phyloP scores from a whole-genome alignment of 2,888 invertebrate genomes.

The Tenodera sinensis region DNA sequence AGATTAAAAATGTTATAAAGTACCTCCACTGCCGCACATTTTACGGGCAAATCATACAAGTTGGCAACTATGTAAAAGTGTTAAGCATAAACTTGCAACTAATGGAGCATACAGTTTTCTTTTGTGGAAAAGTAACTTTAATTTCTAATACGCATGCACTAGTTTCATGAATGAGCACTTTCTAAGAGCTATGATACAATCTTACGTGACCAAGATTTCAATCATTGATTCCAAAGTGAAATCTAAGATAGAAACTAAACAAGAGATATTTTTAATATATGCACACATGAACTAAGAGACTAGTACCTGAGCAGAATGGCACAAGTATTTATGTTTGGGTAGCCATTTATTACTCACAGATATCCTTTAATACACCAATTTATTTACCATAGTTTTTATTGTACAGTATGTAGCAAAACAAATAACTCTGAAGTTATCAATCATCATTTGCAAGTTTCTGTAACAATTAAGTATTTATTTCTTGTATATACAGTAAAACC shows the following conservation, averaged over 20 bases:
- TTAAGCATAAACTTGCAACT: too few relatives aligned
- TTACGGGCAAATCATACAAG: too few relatives aligned
- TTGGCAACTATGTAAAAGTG: too few relatives aligned
- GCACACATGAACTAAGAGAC: background rate
- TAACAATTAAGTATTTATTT: too few relatives aligned
- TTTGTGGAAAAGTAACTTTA: too few relatives aligned
- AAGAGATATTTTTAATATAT: background rate
- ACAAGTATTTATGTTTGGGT: background rate
- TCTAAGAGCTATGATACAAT: too few relatives aligned
- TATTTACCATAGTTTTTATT: background rate
- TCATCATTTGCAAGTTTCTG: background rate
- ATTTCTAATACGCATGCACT: too few relatives aligned
- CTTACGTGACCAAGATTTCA: background rate
- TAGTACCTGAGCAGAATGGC: background rate
- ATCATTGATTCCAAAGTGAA: background rate
- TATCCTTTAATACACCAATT: background rate
- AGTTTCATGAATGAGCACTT: too few relatives aligned
- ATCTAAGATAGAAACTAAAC: background rate
- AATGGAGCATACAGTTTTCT: too few relatives aligned
- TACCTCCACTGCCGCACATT: too few relatives aligned
- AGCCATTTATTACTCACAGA: background rate
- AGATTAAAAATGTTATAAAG: too few relatives aligned
- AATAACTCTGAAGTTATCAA: background rate
- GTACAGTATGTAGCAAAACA: background rate
- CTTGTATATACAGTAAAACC: too few relatives aligned